Evolutionary conservation across 2,888 invertebrate genomes (phyloP).

Genomic region (Blastobasis lacticolella): DNA sequence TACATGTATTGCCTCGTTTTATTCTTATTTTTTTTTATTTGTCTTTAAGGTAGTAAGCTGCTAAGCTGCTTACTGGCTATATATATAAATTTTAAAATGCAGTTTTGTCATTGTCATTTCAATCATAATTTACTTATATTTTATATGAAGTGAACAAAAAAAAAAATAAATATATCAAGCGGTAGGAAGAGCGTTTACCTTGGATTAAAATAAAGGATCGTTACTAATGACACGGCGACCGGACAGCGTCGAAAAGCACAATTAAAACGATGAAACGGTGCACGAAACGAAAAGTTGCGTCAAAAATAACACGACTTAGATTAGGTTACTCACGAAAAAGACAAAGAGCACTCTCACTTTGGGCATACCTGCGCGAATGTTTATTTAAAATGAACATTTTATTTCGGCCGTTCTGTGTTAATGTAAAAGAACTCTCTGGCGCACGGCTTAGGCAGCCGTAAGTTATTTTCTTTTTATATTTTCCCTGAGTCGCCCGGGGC

Average conservation of each 20-base stretch:
- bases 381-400: constrained; percentile 48
- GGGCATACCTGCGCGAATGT: constrained; percentile 29
- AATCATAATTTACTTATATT: too few relatives aligned
- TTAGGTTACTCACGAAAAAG: constrained; percentile 9
- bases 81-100: too few relatives aligned
- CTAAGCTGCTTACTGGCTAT: too few relatives aligned
- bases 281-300: constrained; percentile 20
- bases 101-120: too few relatives aligned
- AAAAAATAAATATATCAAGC: constrained; percentile 23
- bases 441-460: constrained; percentile 48
- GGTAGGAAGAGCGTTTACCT: constrained; percentile 19
- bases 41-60: too few relatives aligned
- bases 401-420: constrained; percentile 42
- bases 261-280: constrained; percentile 17
- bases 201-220: constrained; percentile 24
- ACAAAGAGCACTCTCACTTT: constrained; percentile 21
- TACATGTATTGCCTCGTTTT: too few relatives aligned
- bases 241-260: constrained; percentile 10
- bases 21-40: too few relatives aligned
- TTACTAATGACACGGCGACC: constrained; percentile 2
- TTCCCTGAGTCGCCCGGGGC: constrained; percentile 44
- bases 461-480: constrained; percentile 65
- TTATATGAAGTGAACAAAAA: too few relatives aligned
- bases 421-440: constrained; percentile 40
- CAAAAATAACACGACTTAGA: constrained; percentile 15